Conservation (phyloP, 2,113 vertebrate genomes). For the Coreoperca whiteheadi region DNA sequence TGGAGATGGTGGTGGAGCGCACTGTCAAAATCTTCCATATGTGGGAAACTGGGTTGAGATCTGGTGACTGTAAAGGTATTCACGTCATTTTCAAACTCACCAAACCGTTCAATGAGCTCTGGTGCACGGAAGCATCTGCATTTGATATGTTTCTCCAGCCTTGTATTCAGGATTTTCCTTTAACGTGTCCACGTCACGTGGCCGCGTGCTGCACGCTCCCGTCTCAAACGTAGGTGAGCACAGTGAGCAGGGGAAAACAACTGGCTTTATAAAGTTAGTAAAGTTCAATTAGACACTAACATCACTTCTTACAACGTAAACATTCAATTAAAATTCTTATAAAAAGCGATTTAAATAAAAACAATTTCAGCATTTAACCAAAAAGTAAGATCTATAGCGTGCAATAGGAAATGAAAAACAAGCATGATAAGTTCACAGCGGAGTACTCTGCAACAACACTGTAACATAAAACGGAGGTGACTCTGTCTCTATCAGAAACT, state of each 20-base stretch:
- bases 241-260: background rate
- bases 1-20: no score
- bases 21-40: no score
- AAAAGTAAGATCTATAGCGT: background rate
- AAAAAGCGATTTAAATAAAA: background rate
- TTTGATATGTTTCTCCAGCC: no score
- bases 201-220: background rate
- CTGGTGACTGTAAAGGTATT: no score
- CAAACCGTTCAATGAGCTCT: no score
- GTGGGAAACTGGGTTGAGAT: no score
- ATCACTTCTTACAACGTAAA: background rate
- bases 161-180: no score
- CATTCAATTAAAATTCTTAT: fast-evolving
- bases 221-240: background rate
- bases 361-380: background rate
- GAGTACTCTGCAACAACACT: background rate
- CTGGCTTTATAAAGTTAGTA: background rate
- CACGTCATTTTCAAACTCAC: no score
- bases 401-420: background rate
- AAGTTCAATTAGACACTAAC: background rate
- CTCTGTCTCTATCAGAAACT: background rate
- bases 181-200: no score
- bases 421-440: background rate
- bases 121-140: no score
- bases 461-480: no score